phyloP scores from a whole-genome alignment of 2,113 vertebrate species.

The Paedocypris sp. region DNA sequence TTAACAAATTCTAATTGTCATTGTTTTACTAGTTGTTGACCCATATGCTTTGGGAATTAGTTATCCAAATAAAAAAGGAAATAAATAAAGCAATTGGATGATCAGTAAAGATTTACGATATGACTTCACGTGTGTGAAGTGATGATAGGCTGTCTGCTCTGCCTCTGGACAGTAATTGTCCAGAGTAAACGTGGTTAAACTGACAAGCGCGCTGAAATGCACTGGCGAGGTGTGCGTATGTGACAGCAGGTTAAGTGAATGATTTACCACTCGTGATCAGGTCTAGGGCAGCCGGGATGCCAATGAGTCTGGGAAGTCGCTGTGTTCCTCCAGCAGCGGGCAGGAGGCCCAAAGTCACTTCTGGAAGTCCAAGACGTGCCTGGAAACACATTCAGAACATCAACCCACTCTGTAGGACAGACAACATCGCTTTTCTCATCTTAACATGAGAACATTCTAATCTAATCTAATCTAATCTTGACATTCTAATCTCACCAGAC shows the following conservation, averaged over 20 bases:
- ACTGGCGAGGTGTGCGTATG: not conserved
- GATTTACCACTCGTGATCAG: slow-evolving; percentile 78
- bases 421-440: not conserved
- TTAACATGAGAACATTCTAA: not conserved
- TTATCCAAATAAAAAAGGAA: no score
- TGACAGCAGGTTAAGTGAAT: slow-evolving; percentile 13
- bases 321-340: slow-evolving; percentile 80
- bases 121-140: no score
- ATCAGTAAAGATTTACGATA: no score
- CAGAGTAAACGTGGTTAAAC: not conserved
- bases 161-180: not conserved
- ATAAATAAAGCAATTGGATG: no score
- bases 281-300: slow-evolving; percentile 74
- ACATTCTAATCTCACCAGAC: not conserved
- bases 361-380: slow-evolving; percentile 76
- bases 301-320: slow-evolving; percentile 78
- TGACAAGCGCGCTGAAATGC: not conserved
- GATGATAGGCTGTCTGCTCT: no score
- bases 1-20: not conserved
- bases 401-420: not conserved
- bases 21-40: no score
- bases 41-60: no score
- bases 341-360: slow-evolving; percentile 79
- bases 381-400: slow-evolving; percentile 36
- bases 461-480: not conserved